phyloP scores from a whole-genome alignment of 2,888 invertebrate species.

The Drosophila multiciliata region DNA sequence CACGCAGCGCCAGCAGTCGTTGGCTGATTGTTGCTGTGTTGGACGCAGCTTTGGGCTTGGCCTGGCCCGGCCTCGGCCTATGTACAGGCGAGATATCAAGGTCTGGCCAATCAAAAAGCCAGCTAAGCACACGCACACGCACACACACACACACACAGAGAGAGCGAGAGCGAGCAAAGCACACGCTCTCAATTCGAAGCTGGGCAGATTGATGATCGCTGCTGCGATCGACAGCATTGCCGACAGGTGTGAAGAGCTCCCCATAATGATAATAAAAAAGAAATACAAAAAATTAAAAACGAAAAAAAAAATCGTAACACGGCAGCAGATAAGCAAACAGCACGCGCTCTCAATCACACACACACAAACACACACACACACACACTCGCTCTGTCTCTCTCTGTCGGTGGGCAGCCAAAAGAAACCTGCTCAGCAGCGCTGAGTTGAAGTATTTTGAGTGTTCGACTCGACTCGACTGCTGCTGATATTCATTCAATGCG shows the following conservation, averaged over 20 bases:
- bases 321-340: constrained; percentile 64
- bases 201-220: constrained; percentile 32
- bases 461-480: constrained; percentile 34
- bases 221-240: constrained; percentile 30
- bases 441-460: constrained; percentile 11
- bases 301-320: constrained; percentile 63
- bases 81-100: constrained; percentile 64
- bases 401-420: constrained; percentile 2
- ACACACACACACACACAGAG: constrained; percentile 18
- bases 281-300: constrained; percentile 27
- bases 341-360: constrained; percentile 4
- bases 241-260: constrained; percentile 70
- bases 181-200: constrained; percentile 24
- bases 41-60: constrained; percentile 62
- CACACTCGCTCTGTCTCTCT: background rate
- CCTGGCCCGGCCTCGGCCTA: constrained; percentile 50
- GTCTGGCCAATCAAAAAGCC: constrained; percentile 79
- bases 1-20: constrained; percentile 3
- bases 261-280: background rate
- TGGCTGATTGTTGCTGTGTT: constrained; percentile 11
- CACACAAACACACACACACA: background rate
- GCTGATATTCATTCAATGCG: constrained; percentile 72
- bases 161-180: background rate
- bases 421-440: constrained; percentile 56
- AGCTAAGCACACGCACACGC: constrained; percentile 47